Conservation (phyloP, 1,140 invertebrate genomes). For the Nebria ingens region DNA sequence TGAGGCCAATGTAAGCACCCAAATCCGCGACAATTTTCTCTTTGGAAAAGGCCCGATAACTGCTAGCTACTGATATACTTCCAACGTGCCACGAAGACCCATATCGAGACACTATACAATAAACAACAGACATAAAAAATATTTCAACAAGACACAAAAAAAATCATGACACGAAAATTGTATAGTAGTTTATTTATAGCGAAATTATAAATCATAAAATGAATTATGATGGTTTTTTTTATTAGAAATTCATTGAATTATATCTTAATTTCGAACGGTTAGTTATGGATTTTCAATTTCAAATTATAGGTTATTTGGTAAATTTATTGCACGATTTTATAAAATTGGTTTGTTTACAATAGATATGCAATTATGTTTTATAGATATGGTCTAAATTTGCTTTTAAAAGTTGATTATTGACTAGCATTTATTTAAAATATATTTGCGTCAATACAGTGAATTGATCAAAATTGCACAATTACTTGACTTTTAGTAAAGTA, state of each 20-base stretch:
- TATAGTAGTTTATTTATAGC: background rate
- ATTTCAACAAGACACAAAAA: background rate
- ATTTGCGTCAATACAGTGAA: too few relatives aligned
- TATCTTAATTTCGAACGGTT: background rate
- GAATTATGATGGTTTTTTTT: background rate
- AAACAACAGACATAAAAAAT: conserved; percentile 14
- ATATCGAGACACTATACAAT: conserved; percentile 70
- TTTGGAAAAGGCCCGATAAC: conserved; percentile 85
- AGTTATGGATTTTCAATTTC: background rate
- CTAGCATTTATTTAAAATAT: too few relatives aligned
- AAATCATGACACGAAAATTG: background rate
- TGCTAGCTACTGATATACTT: conserved; percentile 67
- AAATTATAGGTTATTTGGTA: background rate
- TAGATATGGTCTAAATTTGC: too few relatives aligned
- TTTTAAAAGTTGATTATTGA: too few relatives aligned
- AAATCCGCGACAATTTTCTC: conserved; percentile 81
- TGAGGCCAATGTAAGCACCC: conserved; percentile 84
- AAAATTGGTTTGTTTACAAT: background rate
- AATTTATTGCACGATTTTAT: too few relatives aligned
- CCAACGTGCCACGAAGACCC: conserved; percentile 93
- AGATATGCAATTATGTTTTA: too few relatives aligned
- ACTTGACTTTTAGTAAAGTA: too few relatives aligned
- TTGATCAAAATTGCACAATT: too few relatives aligned
- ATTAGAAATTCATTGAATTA: background rate
- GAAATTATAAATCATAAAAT: background rate